These are phyloP conservation scores for Noctua comes DNA, from an alignment of 2,888 invertebrate genomes.

Conservation along the genomic window DNA sequence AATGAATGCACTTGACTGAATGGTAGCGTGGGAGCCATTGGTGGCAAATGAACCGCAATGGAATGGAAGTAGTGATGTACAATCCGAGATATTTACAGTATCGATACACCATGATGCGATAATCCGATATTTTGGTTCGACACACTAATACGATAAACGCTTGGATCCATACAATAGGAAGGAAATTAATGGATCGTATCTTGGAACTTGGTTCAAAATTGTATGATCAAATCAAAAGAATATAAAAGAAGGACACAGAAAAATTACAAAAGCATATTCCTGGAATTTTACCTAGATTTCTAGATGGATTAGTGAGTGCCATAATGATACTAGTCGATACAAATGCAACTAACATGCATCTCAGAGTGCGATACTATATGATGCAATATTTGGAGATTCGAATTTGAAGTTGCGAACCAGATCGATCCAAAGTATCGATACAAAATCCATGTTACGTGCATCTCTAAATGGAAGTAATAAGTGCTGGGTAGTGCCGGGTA, in stretches of 20 bases:
- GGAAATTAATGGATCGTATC: background rate
- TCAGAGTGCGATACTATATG: background rate
- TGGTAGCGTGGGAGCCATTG: conserved; percentile 71
- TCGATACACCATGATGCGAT: background rate
- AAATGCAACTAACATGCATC: background rate
- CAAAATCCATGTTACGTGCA: background rate
- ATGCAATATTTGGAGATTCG: background rate
- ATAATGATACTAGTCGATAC: background rate
- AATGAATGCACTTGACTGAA: conserved; percentile 74
- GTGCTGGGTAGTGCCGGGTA: conserved; percentile 32
- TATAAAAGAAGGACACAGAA: background rate
- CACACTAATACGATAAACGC: background rate
- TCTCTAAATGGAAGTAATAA: conserved; percentile 46
- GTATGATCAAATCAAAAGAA: background rate
- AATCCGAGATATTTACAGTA: background rate
- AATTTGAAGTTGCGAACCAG: background rate
- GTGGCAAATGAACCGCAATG: conserved; percentile 70
- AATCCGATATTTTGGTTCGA: background rate
- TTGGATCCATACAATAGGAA: background rate
- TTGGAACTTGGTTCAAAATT: background rate
- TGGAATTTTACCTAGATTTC: background rate
- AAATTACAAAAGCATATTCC: background rate
- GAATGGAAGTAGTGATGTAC: conserved; percentile 54
- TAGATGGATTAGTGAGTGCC: background rate
- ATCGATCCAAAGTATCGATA: background rate